phyloP scores from a whole-genome alignment of 2,888 invertebrate genomes.

The Drosophila pegasa region DNA sequence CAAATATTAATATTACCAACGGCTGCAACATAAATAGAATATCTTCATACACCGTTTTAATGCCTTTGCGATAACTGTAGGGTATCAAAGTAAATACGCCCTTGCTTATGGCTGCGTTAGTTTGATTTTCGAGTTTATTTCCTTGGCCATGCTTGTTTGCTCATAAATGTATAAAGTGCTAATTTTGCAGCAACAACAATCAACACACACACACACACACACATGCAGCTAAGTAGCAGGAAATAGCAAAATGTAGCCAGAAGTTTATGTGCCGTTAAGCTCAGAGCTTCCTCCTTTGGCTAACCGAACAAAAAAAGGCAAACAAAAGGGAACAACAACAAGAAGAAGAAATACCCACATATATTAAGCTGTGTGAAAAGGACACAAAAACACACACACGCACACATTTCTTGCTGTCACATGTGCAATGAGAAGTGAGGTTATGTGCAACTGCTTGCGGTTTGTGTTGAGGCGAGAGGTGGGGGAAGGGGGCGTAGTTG shows the following conservation, averaged over 20 bases:
- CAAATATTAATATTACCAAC: neutral
- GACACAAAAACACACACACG: slow-evolving; percentile 43
- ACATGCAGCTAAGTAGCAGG: slow-evolving; percentile 50
- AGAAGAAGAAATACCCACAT: slow-evolving; percentile 3
- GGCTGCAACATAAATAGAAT: too few species aligned
- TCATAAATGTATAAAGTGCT: slow-evolving; percentile 56
- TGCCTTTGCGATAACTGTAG: neutral
- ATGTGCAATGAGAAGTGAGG: slow-evolving; percentile 55
- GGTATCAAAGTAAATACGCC: slow-evolving; percentile 11
- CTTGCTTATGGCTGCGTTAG: slow-evolving; percentile 1
- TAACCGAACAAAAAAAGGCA: slow-evolving; percentile 38
- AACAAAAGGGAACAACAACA: slow-evolving; percentile 29
- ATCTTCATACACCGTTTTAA: neutral
- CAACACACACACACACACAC: slow-evolving; percentile 2
- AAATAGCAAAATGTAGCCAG: slow-evolving; percentile 49
- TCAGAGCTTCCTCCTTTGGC: slow-evolving; percentile 47
- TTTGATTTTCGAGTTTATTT: slow-evolving; percentile 17
- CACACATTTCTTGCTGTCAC: slow-evolving; percentile 56
- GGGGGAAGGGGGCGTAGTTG: slow-evolving; percentile 12
- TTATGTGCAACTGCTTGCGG: slow-evolving; percentile 45
- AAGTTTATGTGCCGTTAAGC: slow-evolving; percentile 56
- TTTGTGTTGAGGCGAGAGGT: slow-evolving; percentile 6
- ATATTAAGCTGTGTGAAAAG: slow-evolving; percentile 39
- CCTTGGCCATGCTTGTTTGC: slow-evolving; percentile 29
- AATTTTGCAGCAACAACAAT: slow-evolving; percentile 48